phyloP scores from a whole-genome alignment of 2,797 vertebrate species.

The Danio albolineatus region DNA sequence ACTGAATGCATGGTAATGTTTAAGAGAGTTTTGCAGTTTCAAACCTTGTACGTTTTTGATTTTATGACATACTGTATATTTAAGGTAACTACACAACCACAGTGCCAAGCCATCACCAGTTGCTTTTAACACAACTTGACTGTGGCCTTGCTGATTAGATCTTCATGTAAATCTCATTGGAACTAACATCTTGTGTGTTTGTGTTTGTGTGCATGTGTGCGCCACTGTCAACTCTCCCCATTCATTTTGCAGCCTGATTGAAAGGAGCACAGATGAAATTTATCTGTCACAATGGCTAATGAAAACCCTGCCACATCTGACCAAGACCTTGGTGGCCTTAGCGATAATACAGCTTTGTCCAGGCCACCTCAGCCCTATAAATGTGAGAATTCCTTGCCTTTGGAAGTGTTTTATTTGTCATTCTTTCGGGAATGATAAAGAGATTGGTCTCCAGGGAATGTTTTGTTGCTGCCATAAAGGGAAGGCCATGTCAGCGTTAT shows the following conservation, averaged over 20 bases:
- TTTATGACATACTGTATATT: no score
- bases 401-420: slow-evolving; percentile 67
- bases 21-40: no score
- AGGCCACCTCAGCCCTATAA: slow-evolving; percentile 61
- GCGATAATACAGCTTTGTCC: slow-evolving; percentile 50
- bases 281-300: slow-evolving; percentile 37
- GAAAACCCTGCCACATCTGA: slow-evolving; percentile 45
- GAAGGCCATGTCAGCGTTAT: slow-evolving; percentile 83
- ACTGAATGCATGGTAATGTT: no score
- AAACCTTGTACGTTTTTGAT: no score
- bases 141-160: not conserved
- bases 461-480: slow-evolving; percentile 81
- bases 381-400: slow-evolving; percentile 68
- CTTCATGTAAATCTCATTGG: slow-evolving; percentile 21
- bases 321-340: slow-evolving; percentile 41
- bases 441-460: slow-evolving; percentile 79
- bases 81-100: no score
- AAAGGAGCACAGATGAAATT: slow-evolving; percentile 35
- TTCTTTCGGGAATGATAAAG: slow-evolving; percentile 74
- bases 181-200: not conserved
- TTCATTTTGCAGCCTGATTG: slow-evolving; percentile 35
- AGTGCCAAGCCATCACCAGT: not conserved
- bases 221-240: slow-evolving; percentile 8
- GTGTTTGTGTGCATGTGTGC: not conserved
- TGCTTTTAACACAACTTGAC: not conserved